These are phyloP conservation scores for Melipona quadrifasciata DNA, from an alignment of 1,140 invertebrate genomes.

Conservation along the genomic window DNA sequence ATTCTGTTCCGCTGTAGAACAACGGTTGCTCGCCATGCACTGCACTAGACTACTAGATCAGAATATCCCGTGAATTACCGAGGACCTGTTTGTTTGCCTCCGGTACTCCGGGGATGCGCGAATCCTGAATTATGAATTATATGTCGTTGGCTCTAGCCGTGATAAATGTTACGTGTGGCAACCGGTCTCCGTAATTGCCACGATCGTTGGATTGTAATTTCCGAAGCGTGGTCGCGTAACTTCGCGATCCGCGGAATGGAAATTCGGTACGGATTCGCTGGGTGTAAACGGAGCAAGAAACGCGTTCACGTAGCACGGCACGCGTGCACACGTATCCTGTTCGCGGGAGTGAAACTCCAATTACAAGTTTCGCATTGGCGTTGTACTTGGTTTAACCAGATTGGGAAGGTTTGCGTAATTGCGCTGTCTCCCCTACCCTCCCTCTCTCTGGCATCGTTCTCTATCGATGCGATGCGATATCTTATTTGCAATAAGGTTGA, in stretches of 20 bases:
- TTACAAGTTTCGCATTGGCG: not conserved
- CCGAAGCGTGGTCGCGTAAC: not conserved
- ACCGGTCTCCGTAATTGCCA: slow-evolving; percentile 27
- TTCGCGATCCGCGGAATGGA: slow-evolving; percentile 7
- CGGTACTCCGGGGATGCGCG: not conserved
- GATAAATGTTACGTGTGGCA: slow-evolving; percentile 21
- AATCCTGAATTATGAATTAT: slow-evolving; percentile 28
- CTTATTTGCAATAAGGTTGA: slow-evolving; percentile 49
- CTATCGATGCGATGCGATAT: not conserved
- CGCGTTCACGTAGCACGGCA: not conserved
- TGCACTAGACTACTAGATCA: not conserved
- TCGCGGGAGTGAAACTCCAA: slow-evolving; percentile 13
- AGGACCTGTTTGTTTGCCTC: not conserved
- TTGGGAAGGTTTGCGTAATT: not conserved
- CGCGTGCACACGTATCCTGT: not conserved
- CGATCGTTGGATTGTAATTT: slow-evolving; percentile 38
- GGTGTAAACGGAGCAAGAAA: slow-evolving; percentile 5
- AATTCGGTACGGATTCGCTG: not conserved
- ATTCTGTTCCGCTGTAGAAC: too few relatives aligned
- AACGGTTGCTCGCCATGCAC: too few relatives aligned
- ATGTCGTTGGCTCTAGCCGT: not conserved
- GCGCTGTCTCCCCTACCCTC: not conserved
- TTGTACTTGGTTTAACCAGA: not conserved
- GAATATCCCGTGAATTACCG: slow-evolving; percentile 31
- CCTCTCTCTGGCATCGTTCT: not conserved